Evolutionary conservation across 2,797 vertebrate genomes (phyloP).

Genomic region (Fringilla coelebs): DNA sequence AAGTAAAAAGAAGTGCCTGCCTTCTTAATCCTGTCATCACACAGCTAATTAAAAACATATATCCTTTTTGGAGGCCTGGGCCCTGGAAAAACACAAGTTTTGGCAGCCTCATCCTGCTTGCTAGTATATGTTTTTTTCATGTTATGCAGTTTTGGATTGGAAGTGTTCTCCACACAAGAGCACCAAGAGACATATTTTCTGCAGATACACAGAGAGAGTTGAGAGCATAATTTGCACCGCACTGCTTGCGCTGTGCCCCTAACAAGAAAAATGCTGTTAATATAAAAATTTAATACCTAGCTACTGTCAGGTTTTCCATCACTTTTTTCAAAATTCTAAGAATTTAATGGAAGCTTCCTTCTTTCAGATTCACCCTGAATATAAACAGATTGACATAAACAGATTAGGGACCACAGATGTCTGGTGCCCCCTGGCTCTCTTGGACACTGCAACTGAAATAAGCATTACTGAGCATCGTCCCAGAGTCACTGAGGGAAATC

Average conservation of each 20-base stretch:
- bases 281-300: neutral
- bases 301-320: accelerated
- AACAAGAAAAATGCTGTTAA: neutral
- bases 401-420: neutral
- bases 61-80: conserved; percentile 3
- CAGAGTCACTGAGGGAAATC: neutral
- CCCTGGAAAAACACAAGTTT: conserved; percentile 39
- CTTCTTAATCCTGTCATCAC: conserved; percentile 45
- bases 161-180: neutral
- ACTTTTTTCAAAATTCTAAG: neutral
- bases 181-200: neutral
- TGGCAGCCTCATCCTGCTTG: neutral
- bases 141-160: neutral
- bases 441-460: neutral
- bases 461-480: neutral
- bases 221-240: neutral
- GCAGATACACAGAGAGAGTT: neutral
- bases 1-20: conserved; percentile 19
- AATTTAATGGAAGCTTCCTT: neutral
- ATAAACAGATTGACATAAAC: neutral
- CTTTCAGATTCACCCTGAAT: neutral
- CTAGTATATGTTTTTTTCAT: neutral
- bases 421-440: neutral
- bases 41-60: conserved; percentile 44
- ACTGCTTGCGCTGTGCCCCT: neutral